Conservation (phyloP, 2,888 invertebrate genomes). For the Gymnocheta viridis region DNA sequence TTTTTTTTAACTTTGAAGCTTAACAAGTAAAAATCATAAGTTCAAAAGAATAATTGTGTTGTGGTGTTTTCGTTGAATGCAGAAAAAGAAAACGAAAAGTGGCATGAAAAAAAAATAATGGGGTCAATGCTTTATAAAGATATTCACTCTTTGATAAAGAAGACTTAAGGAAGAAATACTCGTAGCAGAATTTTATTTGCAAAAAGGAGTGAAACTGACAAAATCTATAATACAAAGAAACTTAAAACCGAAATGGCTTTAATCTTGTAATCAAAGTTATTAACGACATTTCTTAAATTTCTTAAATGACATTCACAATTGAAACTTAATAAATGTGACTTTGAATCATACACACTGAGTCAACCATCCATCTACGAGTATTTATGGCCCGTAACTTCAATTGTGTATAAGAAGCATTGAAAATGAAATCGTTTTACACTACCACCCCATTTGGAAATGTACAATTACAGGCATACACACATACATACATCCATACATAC, state of each 20-base stretch:
- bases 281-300: conserved; percentile 12
- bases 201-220: not conserved
- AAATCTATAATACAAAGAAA: not conserved
- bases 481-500: not conserved
- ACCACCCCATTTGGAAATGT: conserved; percentile 18
- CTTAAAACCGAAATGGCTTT: not conserved
- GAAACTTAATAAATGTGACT: conserved; percentile 32
- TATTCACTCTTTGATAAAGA: conserved; percentile 24
- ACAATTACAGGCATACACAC: conserved; percentile 9
- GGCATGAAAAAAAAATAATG: conserved; percentile 20
- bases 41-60: conserved; percentile 23
- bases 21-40: conserved; percentile 27
- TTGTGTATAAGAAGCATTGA: conserved; percentile 15
- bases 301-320: conserved; percentile 27
- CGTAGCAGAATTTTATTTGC: not conserved
- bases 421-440: conserved; percentile 11
- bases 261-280: conserved; percentile 31
- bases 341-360: not conserved
- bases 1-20: conserved; percentile 22
- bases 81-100: not conserved
- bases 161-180: not conserved
- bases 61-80: not conserved
- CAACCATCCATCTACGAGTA: not conserved
- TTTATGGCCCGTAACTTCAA: conserved; percentile 1
- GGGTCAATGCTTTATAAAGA: conserved; percentile 48